Evolutionary conservation across 2,888 invertebrate species (phyloP), one percentile per base, ranked within the genome.

Genomic region (Parnassius smintheus): DNA sequence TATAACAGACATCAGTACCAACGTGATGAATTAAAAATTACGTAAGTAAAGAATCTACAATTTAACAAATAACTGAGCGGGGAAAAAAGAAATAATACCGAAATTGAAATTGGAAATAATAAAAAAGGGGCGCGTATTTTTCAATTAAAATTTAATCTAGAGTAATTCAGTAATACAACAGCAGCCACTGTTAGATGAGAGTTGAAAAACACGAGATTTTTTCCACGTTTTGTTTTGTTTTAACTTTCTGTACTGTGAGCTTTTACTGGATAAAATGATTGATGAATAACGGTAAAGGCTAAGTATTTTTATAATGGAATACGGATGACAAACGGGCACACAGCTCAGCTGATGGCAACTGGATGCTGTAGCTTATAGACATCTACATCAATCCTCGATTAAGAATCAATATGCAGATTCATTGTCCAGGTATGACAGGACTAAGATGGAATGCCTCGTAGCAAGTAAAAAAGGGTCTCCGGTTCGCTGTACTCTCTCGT

Each of bases 131-230:
- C 59, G 45, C 68, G 66, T 71, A 67, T 68, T 69, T 73, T 70
- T 66, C 73, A 78, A 75, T 77, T 75, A 75, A 74, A 74, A 73
- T 71, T 71, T 74, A 77, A 77, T 78, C 75, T 69, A 72, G 68
- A 63, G 68, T 76, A 70, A 75, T 77, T 73, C 69, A 70, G 69
- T 70, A 73, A 72, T 68, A 73, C 66, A 68, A 61, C 68, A 59
- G 61, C 48, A 22, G 44, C 41, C 56, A 44, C 62, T 13, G 45
- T 49, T 52, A 59, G 54, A 35, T 2, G 60, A 12, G 22, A 25
- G 25, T 49, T 60, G 48, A 49, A 60, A 44, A 42, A 60, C 48
- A 7, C 12, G 58, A 13, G 22, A 51, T 58, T 52, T 18, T 13
- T 45, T 51, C 46, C 41, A 11, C 18, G 9, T 56, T 46, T 51